Evolutionary conservation across 2,888 invertebrate species (phyloP), one percentile per base, ranked within the genome.

Genomic region (Drosophila leonis): DNA sequence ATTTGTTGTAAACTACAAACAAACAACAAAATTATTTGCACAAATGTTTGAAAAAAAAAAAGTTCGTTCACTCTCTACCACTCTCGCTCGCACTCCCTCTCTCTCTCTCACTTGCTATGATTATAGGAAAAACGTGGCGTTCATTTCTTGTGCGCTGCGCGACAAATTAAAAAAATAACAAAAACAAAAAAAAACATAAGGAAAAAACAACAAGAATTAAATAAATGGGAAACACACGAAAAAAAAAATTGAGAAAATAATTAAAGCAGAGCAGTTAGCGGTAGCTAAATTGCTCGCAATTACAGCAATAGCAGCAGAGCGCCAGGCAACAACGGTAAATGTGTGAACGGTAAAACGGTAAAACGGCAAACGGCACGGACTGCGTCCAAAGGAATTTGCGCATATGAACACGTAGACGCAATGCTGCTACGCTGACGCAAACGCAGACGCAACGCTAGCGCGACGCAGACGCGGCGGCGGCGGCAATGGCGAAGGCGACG

Each of bases 321-420:
- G 72, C 41, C 60, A 59, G 63, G 57, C 59, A 65, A 65, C 39
- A 48, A 65, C 54, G 52, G 33, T 54, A 65, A 57, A 61, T 46
- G 33, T 51, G 49, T 51, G 27, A 64, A 65, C 62, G 59, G 54
- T 39, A 41, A 41, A 70, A 75, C 66, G 73, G 51, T 31, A 41
- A 41, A 70, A 75, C 66, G 73, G 67, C 61, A 76, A 77, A 79
- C 59, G 70, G 73, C 84, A 87, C 78, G 78, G 87, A 80, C 80
- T 70, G 76, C 70, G 57, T 55, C 9, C 44, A 55, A 76, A 85
- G 88, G 86, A 86, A 86, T 86, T 88, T 77, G 35, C 73, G 82
- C 76, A 72, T 77, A 75, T 82, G 74, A 83, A 88, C 86, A 86
- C 86, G 88, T 86, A 86, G 75, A 76, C 83, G 73, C 77, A 71